Base-by-base conservation (phyloP, 2,888 invertebrate genomes). In the Xestia sexstrigata region DNA sequence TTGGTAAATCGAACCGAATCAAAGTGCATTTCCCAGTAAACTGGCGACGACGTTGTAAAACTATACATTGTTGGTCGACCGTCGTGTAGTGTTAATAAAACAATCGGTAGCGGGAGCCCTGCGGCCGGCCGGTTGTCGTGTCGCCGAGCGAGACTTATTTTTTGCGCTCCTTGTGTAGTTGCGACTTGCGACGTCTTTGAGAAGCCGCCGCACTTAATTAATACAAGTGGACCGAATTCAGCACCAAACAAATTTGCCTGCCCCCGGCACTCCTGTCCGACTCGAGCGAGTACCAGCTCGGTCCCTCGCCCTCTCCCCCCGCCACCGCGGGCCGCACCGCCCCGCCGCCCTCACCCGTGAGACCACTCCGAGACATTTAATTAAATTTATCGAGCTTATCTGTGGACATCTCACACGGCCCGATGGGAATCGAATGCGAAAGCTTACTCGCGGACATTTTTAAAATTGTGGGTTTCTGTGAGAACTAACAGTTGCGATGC, bases 381-480 rank as follows among this genome's bases (percentile, higher is more conserved):
- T 96, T 96, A 95, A 95, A 96, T 96, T 95, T 95, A 96, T 96
- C 95, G 94, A 88, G 90, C 91, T 95, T 95, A 96, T 96, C 96
- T 92, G 88, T 91, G 89, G 91, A 91, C 94, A 94, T 95, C 94
- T 93, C 93, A 90, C 91, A 89, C 91, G 83, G 85, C 83, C 89
- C 94, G 93, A 93, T 95, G 95, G 94, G 94, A 95, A 95, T 93
- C 93, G 92, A 91, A 91, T 90, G 93, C 93, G 90, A 92, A 91
- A 89, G 90, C 89, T 89, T 88, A 89, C 90, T 89, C 89, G 91
- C 84, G 86, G 88, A 87, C 90, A 95, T 95, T 93, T 94, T 94
- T 93, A 83, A 91, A 90, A 95, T 95, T 94, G 92, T 92, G 90
- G 82, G 89, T 91, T 90, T 88, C 90, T 93, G 94, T 94, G 95